phyloP scores from a whole-genome alignment of 35 echinoderm and acorn worm genomes.

The Heliocidaris erythrogramma region DNA sequence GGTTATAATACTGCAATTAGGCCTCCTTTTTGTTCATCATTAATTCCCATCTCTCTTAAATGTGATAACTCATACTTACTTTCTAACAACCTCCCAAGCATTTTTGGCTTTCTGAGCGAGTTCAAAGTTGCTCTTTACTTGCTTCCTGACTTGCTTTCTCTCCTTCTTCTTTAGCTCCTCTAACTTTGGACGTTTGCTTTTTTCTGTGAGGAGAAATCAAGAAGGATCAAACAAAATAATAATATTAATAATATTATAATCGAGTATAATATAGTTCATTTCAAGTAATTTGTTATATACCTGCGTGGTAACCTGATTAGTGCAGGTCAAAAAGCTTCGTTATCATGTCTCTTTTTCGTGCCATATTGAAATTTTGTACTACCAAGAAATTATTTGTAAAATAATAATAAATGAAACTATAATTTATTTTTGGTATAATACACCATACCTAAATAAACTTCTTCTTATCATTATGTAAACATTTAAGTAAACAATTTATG shows the following conservation, averaged over 20 bases:
- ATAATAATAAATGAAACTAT: background rate
- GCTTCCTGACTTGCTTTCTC: conserved; percentile 71
- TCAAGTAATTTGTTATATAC: no score
- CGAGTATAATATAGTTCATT: no score
- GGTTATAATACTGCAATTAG: background rate
- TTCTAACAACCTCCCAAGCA: conserved; percentile 80
- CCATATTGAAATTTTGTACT: no score
- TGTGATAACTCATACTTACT: conserved; percentile 57
- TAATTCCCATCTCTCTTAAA: background rate
- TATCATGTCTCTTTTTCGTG: no score
- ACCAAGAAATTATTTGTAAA: no score
- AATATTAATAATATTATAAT: no score
- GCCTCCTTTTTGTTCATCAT: background rate
- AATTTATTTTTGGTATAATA: no score
- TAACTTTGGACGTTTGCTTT: conserved; percentile 52
- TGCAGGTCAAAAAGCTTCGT: no score
- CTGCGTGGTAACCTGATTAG: no score
- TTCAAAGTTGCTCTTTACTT: conserved; percentile 87
- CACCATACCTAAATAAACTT: no score
- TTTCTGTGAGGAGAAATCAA: background rate
- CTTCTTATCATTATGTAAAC: no score
- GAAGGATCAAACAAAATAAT: background rate
- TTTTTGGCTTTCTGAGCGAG: conserved; percentile 71
- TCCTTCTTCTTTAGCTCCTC: conserved; percentile 85
- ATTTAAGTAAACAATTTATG: background rate